Evolutionary conservation across 2,888 invertebrate genomes (phyloP).

Genomic region (Sericinus montela): DNA sequence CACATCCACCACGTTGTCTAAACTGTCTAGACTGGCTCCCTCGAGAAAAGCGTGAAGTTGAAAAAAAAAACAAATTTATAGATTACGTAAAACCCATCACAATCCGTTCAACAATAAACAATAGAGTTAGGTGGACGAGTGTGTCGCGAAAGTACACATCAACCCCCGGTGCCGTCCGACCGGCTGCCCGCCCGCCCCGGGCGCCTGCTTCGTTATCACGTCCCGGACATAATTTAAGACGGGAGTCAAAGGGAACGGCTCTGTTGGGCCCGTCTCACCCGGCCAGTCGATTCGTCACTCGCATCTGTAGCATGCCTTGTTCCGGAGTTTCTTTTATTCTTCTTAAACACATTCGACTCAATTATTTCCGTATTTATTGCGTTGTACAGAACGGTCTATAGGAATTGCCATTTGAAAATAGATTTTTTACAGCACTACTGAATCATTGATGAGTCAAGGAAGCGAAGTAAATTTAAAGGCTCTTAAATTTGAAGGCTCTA

Average conservation of each 20-base stretch:
- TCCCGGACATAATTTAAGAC: conserved; percentile 74
- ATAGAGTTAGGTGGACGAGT: conserved; percentile 31
- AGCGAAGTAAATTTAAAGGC: too few species aligned
- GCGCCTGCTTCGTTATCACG: conserved; percentile 61
- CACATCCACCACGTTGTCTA: too few species aligned
- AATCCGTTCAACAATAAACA: conserved; percentile 43
- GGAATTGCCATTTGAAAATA: background rate
- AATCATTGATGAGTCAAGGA: too few species aligned
- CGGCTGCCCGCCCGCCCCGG: conserved; percentile 18
- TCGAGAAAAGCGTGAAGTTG: too few species aligned
- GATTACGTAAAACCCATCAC: conserved; percentile 12
- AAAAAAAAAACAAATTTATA: background rate
- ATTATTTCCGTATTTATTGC: too few species aligned
- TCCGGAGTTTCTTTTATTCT: conserved; percentile 23
- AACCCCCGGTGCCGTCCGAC: conserved; percentile 21
- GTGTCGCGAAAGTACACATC: conserved; percentile 54
- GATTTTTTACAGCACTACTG: too few species aligned
- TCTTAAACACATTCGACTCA: too few species aligned
- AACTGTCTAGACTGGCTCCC: too few species aligned
- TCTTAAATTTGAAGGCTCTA: too few species aligned
- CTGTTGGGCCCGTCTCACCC: conserved; percentile 22
- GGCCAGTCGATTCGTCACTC: conserved; percentile 27
- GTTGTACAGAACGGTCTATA: too few species aligned
- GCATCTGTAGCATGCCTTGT: conserved; percentile 32
- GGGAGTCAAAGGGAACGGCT: conserved; percentile 38